Conservation (phyloP, 2,888 invertebrate genomes). For the Chironomus tentans region DNA sequence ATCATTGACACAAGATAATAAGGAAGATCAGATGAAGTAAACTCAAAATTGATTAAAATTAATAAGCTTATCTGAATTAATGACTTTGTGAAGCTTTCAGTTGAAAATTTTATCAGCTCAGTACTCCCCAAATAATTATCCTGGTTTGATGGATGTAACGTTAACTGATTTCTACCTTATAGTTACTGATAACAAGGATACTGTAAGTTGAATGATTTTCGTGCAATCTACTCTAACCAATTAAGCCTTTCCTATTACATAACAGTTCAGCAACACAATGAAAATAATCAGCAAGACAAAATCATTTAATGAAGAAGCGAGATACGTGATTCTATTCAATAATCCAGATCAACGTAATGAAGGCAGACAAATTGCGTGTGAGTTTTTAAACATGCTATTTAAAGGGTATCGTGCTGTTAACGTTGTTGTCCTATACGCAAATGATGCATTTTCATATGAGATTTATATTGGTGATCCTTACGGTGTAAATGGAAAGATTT, state of each 20-base stretch:
- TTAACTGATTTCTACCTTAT: conserved; percentile 38
- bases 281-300: conserved; percentile 33
- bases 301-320: conserved; percentile 40
- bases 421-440: conserved; percentile 36
- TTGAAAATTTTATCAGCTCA: conserved; percentile 22
- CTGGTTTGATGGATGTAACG: conserved; percentile 25
- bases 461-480: conserved; percentile 38
- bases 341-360: conserved; percentile 31
- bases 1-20: neutral
- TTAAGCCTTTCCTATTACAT: neutral
- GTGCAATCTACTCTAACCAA: too few species aligned
- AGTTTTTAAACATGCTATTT: conserved; percentile 35
- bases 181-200: conserved; percentile 34
- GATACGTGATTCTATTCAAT: conserved; percentile 38
- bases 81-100: conserved; percentile 21
- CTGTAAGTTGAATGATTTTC: conserved; percentile 25
- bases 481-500: conserved; percentile 33
- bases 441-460: conserved; percentile 34
- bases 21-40: conserved; percentile 32
- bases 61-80: neutral
- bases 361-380: conserved; percentile 30
- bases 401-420: conserved; percentile 35
- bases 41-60: neutral
- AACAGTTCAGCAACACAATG: conserved; percentile 20
- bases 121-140: neutral